Evolutionary conservation across 2,797 vertebrate genomes (phyloP), one percentile per base, ranked within the genome.

Genomic region (Selene dorsalis): DNA sequence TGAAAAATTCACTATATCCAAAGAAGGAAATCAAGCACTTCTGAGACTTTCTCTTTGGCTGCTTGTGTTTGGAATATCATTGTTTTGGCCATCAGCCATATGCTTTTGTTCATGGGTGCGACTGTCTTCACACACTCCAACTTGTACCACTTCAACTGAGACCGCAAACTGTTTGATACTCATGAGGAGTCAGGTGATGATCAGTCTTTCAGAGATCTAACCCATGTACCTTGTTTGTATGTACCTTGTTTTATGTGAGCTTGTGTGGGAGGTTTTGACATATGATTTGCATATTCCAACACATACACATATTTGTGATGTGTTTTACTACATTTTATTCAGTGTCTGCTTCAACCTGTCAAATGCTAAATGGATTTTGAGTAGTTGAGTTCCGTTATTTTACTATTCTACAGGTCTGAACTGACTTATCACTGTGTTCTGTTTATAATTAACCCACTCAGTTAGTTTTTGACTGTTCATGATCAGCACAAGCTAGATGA

Each of bases 171-270:
- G 43, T n/a, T 55, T 18, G 58, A 56, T 20, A 9, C 26, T 61
- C 26, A 13, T 18, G 55, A 50, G 64, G 52, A 68, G 39, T 65
- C 20, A 22, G 68, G 45, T 13, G n/a, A 59, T 53, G n/a, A 65
- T 35, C 50, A 48, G 30, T 24, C 20, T 56, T 24, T 24, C 26
- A 22, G 32, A 35, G 32, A 35, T 35, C 7, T 35, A 35, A 35
- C 9, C 32, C 32, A 50, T n/a, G 3, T 10, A n/a, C 20, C 6
- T 30, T 65, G 53, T 20, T 63, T 57, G 30, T 5, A 47, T 20
- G 18, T 20, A 20, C 17, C 6, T 30, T 66, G 53, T 20, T 64
- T 58, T 52, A 59, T 41, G 6, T 39, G 13, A 47, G 17, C 30
- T 52, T 52, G 43, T 52, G n/a, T 47, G 6, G 43, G 43, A 18